Evolutionary conservation across 1,140 invertebrate species (phyloP).

Genomic region (Halictus rubicundus): DNA sequence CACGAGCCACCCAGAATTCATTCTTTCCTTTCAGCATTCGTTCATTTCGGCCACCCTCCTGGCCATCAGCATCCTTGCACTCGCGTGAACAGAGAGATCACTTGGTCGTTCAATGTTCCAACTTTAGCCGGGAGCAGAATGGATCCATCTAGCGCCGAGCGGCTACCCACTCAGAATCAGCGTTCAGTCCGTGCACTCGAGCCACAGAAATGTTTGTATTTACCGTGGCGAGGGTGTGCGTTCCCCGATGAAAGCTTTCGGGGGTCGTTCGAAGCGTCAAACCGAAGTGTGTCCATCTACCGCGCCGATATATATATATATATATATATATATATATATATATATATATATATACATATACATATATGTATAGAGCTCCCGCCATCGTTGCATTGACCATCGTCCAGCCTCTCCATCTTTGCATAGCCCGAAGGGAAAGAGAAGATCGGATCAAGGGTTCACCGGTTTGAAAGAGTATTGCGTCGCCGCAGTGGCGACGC

Average conservation of each 20-base stretch:
- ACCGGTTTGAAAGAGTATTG: background rate
- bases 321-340: constrained; percentile 16
- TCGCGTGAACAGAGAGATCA: constrained; percentile 50
- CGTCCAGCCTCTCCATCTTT: constrained; percentile 52
- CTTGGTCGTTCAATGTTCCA: constrained; percentile 65
- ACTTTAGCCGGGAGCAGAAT: constrained; percentile 69
- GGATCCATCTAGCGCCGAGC: constrained; percentile 67
- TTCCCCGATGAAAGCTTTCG: constrained; percentile 70
- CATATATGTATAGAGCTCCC: constrained; percentile 6
- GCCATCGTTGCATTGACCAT: constrained; percentile 35
- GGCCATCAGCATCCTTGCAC: constrained; percentile 38
- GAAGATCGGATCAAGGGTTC: constrained; percentile 43
- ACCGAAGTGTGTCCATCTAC: constrained; percentile 67
- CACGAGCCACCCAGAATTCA: constrained; percentile 18
- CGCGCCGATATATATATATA: constrained; percentile 29
- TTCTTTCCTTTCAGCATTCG: constrained; percentile 36
- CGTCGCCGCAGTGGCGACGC: background rate
- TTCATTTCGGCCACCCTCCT: constrained; percentile 3
- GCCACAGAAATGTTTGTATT: constrained; percentile 76
- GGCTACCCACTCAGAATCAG: constrained; percentile 59
- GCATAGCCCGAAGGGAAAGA: constrained; percentile 38
- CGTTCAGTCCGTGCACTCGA: constrained; percentile 53
- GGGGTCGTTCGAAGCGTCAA: constrained; percentile 67
- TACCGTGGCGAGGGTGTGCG: constrained; percentile 63
- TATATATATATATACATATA: constrained; percentile 12